Percentiles rank a stretch among this genome's conserved stretches.
These are phyloP conservation scores for Oryzaephilus surinamensis DNA, from an alignment of 1,140 invertebrate species.

Conservation along the genomic window DNA sequence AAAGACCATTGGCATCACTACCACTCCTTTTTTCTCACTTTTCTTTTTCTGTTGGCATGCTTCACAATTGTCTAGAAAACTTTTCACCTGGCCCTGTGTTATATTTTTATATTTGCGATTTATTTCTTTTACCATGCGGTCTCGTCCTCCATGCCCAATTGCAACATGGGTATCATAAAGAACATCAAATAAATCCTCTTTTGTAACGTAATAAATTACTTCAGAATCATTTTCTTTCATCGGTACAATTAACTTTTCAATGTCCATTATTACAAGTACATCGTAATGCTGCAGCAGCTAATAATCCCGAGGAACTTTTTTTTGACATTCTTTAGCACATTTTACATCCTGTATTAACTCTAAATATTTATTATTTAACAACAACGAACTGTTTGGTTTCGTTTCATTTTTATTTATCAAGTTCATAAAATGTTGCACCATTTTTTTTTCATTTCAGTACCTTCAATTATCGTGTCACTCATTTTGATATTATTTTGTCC, in stretches of 20 bases:
- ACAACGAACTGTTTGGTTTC: too few relatives aligned
- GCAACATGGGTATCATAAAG: conserved; percentile 10
- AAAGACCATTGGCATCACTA: conserved; percentile 30
- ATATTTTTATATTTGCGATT: conserved; percentile 14
- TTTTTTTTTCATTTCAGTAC: too few relatives aligned
- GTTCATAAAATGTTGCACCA: too few relatives aligned
- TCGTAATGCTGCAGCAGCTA: conserved; percentile 5
- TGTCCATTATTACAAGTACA: conserved; percentile 3
- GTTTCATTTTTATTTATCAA: too few relatives aligned
- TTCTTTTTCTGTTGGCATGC: conserved; percentile 9
- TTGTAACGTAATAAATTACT: conserved; percentile 6
- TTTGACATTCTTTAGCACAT: too few relatives aligned
- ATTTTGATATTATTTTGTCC: too few relatives aligned
- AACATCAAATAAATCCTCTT: conserved; percentile 14
- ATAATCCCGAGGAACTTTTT: background rate
- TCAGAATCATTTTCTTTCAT: background rate
- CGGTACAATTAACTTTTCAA: conserved; percentile 6
- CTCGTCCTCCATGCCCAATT: conserved; percentile 13
- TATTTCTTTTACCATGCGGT: conserved; percentile 12
- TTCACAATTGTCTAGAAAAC: conserved; percentile 7
- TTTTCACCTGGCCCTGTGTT: conserved; percentile 12
- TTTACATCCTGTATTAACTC: too few relatives aligned
- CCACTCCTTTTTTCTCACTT: conserved; percentile 24
- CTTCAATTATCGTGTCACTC: too few relatives aligned
- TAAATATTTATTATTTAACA: too few relatives aligned